Conservation (phyloP, 2,797 vertebrate species). For the Anniella stebbinsi region DNA sequence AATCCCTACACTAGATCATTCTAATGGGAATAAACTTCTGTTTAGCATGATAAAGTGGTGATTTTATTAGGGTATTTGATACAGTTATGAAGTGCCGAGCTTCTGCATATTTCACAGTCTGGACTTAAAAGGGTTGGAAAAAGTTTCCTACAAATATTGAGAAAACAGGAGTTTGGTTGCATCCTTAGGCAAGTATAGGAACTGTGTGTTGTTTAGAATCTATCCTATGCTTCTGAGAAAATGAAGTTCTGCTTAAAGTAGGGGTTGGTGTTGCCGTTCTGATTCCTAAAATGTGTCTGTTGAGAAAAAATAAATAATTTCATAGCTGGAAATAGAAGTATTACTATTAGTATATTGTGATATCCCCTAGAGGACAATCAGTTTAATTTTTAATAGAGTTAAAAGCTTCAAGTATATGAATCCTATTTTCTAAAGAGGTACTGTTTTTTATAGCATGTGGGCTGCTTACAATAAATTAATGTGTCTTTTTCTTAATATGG, state of each 20-base stretch:
- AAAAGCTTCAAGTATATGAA: constrained; percentile 56
- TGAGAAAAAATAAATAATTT: constrained; percentile 40
- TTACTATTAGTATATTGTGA: not conserved
- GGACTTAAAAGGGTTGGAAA: constrained; percentile 51
- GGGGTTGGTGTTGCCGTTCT: constrained; percentile 46
- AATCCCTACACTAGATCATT: constrained; percentile 51
- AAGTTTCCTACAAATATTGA: constrained; percentile 69
- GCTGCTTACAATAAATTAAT: not conserved
- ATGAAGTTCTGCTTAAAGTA: not conserved
- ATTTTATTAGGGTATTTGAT: constrained; percentile 66
- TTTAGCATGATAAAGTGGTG: constrained; percentile 53
- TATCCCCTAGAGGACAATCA: constrained; percentile 44
- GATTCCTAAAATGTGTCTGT: constrained; percentile 60
- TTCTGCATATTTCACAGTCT: constrained; percentile 42
- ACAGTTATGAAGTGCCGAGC: constrained; percentile 65
- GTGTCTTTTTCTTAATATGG: not conserved
- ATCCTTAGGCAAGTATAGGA: constrained; percentile 40
- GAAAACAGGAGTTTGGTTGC: constrained; percentile 55
- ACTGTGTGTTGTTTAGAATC: constrained; percentile 40
- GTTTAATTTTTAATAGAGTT: constrained; percentile 58
- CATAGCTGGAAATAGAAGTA: constrained; percentile 26
- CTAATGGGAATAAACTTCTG: constrained; percentile 77
- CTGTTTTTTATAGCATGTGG: constrained; percentile 11
- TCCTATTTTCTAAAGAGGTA: constrained; percentile 35
- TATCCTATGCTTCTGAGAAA: constrained; percentile 15